phyloP scores from a whole-genome alignment of 2,888 invertebrate species.

The Cerastis rubricosa region DNA sequence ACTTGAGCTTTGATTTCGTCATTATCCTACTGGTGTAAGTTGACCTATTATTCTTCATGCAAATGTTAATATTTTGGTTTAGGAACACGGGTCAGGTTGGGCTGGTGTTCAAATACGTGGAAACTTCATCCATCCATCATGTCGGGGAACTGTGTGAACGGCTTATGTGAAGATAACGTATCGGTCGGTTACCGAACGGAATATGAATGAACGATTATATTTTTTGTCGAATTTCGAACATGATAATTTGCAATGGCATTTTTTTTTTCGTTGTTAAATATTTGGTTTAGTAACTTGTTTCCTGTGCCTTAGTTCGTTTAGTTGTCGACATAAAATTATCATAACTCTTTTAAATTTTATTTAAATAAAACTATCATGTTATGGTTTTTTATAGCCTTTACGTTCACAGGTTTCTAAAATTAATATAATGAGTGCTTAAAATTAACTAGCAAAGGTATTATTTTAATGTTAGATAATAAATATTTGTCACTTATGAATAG shows the following conservation, averaged over 20 bases:
- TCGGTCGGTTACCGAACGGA: conserved; percentile 64
- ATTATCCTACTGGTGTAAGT: conserved; percentile 65
- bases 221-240: conserved; percentile 29
- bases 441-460: conserved; percentile 43
- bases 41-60: conserved; percentile 54
- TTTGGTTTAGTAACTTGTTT: conserved; percentile 14
- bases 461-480: conserved; percentile 56
- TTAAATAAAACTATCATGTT: conserved; percentile 1
- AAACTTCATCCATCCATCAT: conserved; percentile 73
- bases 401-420: conserved; percentile 42
- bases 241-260: conserved; percentile 27
- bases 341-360: conserved; percentile 28
- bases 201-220: conserved; percentile 54
- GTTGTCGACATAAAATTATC: conserved; percentile 33
- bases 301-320: conserved; percentile 10
- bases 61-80: conserved; percentile 28
- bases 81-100: conserved; percentile 43
- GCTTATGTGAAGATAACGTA: conserved; percentile 67
- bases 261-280: conserved; percentile 13
- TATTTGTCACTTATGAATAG: conserved; percentile 55
- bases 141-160: conserved; percentile 70
- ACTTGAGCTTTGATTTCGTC: conserved; percentile 76
- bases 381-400: conserved; percentile 24
- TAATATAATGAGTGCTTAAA: conserved; percentile 49
- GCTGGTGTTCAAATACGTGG: conserved; percentile 68